These are phyloP conservation scores for Hemichromis elongatus DNA, from an alignment of 2,113 vertebrate species.

Conservation along the genomic window DNA sequence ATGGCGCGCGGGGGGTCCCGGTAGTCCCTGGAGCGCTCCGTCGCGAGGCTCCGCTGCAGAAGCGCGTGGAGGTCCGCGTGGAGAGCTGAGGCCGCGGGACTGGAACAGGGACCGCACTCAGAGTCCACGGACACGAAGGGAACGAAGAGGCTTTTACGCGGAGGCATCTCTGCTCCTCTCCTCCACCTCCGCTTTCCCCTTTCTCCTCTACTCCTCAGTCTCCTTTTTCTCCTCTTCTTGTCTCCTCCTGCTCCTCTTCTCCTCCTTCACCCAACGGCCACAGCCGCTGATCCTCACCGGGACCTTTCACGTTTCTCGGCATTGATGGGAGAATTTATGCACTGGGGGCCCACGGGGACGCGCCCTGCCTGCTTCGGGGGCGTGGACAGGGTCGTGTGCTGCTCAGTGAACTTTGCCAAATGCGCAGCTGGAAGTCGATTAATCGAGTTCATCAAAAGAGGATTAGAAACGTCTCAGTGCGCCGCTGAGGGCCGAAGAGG, in stretches of 20 bases:
- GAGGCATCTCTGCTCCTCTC: constrained; percentile 31
- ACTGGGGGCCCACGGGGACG: background rate
- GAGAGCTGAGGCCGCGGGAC: constrained; percentile 2
- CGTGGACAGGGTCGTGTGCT: constrained; percentile 74
- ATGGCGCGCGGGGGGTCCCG: constrained; percentile 46
- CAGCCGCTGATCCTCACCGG: background rate
- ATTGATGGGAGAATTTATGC: constrained; percentile 52
- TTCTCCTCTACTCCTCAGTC: background rate
- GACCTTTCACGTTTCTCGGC: background rate
- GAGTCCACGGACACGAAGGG: constrained; percentile 13
- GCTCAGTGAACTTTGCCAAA: constrained; percentile 61
- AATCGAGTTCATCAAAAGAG: constrained; percentile 77
- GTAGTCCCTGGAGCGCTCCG: constrained; percentile 30
- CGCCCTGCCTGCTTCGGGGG: constrained; percentile 46
- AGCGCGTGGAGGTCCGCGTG: constrained; percentile 38
- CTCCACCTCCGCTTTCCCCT: background rate
- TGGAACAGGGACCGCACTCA: background rate
- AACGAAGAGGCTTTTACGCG: constrained; percentile 47
- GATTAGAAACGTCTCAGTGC: constrained; percentile 74
- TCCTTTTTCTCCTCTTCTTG: background rate
- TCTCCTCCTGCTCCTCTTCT: background rate
- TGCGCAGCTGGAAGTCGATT: constrained; percentile 63
- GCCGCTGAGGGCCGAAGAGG: background rate
- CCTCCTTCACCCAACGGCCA: background rate
- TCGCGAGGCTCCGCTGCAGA: constrained; percentile 27